These are phyloP conservation scores for Paracanthobrama guichenoti DNA, from an alignment of 2,113 vertebrate species.

Conservation along the genomic window DNA sequence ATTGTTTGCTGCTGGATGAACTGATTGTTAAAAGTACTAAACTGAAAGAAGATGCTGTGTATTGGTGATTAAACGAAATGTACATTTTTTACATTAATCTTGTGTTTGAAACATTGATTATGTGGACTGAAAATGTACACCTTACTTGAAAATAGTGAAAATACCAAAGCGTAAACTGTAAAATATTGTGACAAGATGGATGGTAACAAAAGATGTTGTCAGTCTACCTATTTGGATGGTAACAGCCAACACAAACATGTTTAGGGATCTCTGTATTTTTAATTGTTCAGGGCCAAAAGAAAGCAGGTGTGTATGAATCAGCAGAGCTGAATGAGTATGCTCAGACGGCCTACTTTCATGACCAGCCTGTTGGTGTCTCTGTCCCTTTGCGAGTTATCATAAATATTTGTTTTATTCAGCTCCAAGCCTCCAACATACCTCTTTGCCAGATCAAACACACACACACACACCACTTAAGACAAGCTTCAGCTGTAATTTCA, in stretches of 20 bases:
- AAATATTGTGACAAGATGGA: neutral
- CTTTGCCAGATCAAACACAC: neutral
- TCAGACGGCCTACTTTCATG: constrained; percentile 21
- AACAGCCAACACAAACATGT: neutral
- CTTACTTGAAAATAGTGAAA: too few relatives aligned
- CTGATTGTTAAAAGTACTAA: too few relatives aligned
- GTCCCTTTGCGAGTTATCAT: neutral
- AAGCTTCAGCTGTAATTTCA: neutral
- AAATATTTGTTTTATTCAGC: constrained; percentile 13
- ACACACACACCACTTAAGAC: neutral
- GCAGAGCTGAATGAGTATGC: constrained; percentile 23
- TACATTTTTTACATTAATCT: too few relatives aligned
- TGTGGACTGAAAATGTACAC: too few relatives aligned
- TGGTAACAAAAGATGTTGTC: neutral
- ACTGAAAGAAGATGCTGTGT: too few relatives aligned
- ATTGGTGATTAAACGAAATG: too few relatives aligned
- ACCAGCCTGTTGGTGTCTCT: constrained; percentile 33
- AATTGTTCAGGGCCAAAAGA: neutral
- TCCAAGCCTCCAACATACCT: neutral
- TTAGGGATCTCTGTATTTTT: neutral
- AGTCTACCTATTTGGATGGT: neutral
- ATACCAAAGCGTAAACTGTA: too few relatives aligned
- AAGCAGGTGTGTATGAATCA: constrained; percentile 22
- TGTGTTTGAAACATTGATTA: too few relatives aligned
- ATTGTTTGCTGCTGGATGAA: too few relatives aligned